Conservation (phyloP, 2,888 invertebrate species). For the Tanytarsus gracilentus region DNA sequence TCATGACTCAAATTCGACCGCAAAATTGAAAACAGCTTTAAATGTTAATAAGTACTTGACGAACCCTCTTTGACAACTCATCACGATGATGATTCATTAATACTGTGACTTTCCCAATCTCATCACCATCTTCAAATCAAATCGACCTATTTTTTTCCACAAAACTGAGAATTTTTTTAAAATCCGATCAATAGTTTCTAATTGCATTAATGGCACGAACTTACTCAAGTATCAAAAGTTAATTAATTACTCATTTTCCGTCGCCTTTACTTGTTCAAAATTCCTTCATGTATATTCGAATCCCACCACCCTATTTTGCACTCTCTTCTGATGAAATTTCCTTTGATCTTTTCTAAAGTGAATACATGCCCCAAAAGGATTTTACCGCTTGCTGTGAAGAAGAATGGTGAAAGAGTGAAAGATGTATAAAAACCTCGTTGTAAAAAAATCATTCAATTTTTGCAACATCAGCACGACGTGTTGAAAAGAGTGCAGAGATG, state of each 20-base stretch:
- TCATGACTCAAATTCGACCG: background rate
- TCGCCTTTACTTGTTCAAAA: background rate
- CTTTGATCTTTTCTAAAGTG: slow-evolving; percentile 2
- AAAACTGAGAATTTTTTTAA: too few relatives aligned
- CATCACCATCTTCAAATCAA: too few relatives aligned
- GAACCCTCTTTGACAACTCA: background rate
- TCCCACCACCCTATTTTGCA: background rate
- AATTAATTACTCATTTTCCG: slow-evolving; percentile 8
- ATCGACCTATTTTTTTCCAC: too few relatives aligned
- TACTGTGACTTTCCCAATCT: background rate
- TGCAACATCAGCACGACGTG: slow-evolving; percentile 4
- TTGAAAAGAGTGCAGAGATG: background rate
- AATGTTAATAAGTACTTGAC: background rate
- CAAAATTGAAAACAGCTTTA: background rate
- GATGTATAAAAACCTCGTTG: background rate
- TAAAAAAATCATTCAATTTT: background rate
- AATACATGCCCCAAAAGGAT: slow-evolving; percentile 1
- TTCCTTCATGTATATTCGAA: background rate
- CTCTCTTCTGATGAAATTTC: background rate
- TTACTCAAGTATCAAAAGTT: slow-evolving; percentile 6
- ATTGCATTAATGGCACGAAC: too few relatives aligned
- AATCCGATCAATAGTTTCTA: too few relatives aligned
- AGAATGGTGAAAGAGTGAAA: background rate
- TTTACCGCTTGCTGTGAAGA: slow-evolving; percentile 3
- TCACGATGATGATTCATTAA: background rate